Evolutionary conservation across 2,888 invertebrate species (phyloP), one percentile per base, ranked within the genome.

Genomic region (Nemoura dubitans): DNA sequence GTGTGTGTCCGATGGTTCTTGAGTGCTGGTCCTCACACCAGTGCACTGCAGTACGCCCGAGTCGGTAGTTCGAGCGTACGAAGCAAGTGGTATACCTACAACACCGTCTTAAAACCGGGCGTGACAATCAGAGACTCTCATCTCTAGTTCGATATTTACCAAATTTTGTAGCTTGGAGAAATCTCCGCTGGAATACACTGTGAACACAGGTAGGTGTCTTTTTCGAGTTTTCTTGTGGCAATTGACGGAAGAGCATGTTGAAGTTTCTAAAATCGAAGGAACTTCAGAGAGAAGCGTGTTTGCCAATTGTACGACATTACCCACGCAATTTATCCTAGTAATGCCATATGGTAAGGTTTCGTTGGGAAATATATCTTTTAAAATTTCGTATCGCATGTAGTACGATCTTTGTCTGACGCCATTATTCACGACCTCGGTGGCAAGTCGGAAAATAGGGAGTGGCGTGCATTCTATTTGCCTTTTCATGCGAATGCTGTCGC

Each of bases 401-500:
- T 81, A 81, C 30, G 16, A 29, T 16, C 30, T 81, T 27, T 5
- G 6, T 0, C 29, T 29, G 21, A 29, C n/a, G 3, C 81, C 81
- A 21, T n/a, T 3, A 30, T 10, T 10, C 10, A 36, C 10, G 27
- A 26, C 7, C 26, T 42, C 36, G 10, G 83, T 28, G 5, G 10
- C 43, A 42, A 76, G 28, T 26, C 29, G 78, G 85, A 30, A 82
- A 59, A 87, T 30, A 85, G 82, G 82, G 10, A 30, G 16, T 30
- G 5, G 2, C 21, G 14, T 14, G 28, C 30, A 82, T 82, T 14
- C 3, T 5, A 10, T 10, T 25, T n/a, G n/a, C n/a, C n/a, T n/a
- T n/a, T 30, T 82, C 82, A 82, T 30, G 0, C 3, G 16, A 0
- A 30, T 29, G n/a, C 82, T 82, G 30, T 82, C 82, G 29, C 82